Evolutionary conservation across 2,888 invertebrate species (phyloP).

Genomic region (Molanna angustata): DNA sequence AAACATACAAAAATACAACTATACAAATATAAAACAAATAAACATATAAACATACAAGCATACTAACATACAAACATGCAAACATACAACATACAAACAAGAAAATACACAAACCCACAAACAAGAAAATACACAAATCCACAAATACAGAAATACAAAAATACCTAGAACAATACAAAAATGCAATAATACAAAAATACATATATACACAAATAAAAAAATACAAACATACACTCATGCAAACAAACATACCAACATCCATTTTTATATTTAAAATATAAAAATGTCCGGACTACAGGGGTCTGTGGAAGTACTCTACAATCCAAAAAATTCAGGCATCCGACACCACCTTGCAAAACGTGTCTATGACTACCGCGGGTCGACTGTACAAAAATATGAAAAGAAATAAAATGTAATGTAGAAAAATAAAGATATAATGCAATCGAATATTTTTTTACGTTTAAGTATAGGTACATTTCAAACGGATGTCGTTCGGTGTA

Average conservation of each 20-base stretch:
- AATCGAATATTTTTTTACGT: too few species aligned
- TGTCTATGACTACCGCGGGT: too few species aligned
- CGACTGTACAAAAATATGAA: too few species aligned
- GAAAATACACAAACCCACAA: neutral
- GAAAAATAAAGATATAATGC: too few species aligned
- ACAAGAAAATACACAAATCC: neutral
- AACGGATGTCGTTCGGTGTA: too few species aligned
- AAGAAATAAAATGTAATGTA: too few species aligned
- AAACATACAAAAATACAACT: neutral
- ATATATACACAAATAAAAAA: neutral
- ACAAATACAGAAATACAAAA: neutral
- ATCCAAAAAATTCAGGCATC: too few species aligned
- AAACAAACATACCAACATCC: neutral
- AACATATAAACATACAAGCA: neutral
- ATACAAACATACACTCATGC: neutral
- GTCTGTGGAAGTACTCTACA: too few species aligned
- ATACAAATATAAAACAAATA: too few species aligned
- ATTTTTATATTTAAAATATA: neutral
- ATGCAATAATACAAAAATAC: neutral
- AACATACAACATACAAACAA: neutral
- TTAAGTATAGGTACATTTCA: too few species aligned
- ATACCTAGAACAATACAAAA: neutral
- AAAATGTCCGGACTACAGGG: too few species aligned
- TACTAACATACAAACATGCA: neutral
- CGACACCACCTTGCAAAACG: too few species aligned